Evolutionary conservation across 2,113 vertebrate species (phyloP).

Genomic region (Phalacrocorax brasilianus): DNA sequence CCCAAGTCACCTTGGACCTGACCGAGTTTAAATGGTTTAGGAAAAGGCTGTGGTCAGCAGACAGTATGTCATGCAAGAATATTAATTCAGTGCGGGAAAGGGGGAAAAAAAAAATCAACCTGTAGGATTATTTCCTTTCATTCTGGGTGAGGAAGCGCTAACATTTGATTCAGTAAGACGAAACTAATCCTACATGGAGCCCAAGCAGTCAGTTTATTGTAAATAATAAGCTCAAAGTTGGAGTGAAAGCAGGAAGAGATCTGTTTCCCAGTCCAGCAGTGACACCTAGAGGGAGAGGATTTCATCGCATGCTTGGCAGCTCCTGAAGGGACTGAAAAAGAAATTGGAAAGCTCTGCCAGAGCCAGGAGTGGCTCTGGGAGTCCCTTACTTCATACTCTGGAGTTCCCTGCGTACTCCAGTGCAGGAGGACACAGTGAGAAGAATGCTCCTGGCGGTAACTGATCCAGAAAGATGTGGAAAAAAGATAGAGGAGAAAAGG

Average conservation of each 20-base stretch:
- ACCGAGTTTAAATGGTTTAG: not conserved
- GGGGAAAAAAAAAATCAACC: not conserved
- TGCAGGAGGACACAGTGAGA: not conserved
- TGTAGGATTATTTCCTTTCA: not conserved
- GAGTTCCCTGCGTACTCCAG: not conserved
- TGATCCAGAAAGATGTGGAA: accelerated
- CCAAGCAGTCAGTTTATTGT: accelerated
- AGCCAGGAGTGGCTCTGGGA: not conserved
- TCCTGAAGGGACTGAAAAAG: not conserved
- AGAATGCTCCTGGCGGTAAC: not conserved
- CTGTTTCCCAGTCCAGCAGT: not conserved
- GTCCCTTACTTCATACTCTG: not conserved
- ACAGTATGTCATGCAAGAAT: no score
- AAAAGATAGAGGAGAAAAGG: not conserved
- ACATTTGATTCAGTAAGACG: accelerated
- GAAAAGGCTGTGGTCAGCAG: not conserved
- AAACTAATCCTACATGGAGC: not conserved
- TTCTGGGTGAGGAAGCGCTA: not conserved
- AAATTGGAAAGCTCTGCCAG: not conserved
- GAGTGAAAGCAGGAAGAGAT: not conserved
- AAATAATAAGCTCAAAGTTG: not conserved
- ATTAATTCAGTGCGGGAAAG: not conserved
- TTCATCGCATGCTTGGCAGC: not conserved
- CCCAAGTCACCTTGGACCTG: not conserved
- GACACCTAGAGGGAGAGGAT: conserved; percentile 42